Evolutionary conservation across 92 coral and sea anemone species (phyloP).

Genomic region (Montipora capitata): DNA sequence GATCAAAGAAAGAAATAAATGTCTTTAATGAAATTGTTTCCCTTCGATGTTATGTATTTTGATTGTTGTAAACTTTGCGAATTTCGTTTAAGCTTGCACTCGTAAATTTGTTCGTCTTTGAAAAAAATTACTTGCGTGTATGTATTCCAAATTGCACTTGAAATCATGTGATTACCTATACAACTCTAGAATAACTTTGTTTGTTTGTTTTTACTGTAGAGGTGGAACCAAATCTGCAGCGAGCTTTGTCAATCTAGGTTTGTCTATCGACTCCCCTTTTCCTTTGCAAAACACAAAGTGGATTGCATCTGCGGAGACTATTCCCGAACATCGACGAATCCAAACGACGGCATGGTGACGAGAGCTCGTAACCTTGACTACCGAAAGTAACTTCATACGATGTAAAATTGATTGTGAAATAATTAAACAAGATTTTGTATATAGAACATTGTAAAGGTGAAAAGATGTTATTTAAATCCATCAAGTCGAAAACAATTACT

Average conservation of each 20-base stretch:
- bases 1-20: too few species aligned
- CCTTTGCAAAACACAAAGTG: constrained; percentile 58
- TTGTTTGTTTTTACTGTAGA: constrained; percentile 43
- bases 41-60: too few species aligned
- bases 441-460: not conserved
- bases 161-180: not conserved
- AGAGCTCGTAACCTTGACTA: not conserved
- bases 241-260: constrained; percentile 92
- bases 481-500: not conserved
- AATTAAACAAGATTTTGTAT: not conserved
- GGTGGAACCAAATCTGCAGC: constrained; percentile 94
- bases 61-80: too few species aligned
- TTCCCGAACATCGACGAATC: constrained; percentile 53
- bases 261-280: constrained; percentile 92
- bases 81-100: too few species aligned
- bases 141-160: too few species aligned
- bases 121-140: too few species aligned
- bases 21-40: too few species aligned
- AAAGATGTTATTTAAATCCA: constrained; percentile 14
- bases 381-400: not conserved
- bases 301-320: constrained; percentile 24
- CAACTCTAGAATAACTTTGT: not conserved
- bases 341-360: constrained; percentile 51
- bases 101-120: too few species aligned
- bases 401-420: not conserved